Percentiles rank a stretch among this genome's conserved stretches.
These are phyloP conservation scores for Ibycter americanus DNA, from an alignment of 2,797 vertebrate genomes.

Conservation along the genomic window DNA sequence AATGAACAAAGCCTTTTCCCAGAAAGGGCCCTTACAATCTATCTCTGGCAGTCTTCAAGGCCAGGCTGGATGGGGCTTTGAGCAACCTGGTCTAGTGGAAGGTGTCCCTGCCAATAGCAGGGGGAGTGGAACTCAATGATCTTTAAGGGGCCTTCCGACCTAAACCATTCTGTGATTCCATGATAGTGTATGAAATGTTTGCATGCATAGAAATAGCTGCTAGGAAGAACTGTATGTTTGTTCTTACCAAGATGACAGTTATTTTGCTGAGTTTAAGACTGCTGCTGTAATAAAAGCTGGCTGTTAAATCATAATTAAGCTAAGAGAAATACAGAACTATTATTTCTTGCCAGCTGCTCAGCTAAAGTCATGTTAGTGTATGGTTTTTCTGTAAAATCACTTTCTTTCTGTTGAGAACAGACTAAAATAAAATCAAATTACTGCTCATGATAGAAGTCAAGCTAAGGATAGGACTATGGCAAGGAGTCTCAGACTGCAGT, in stretches of 20 bases:
- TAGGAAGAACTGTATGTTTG: neutral
- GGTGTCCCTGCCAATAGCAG: too few relatives aligned
- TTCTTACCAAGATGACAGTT: neutral
- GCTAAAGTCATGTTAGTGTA: neutral
- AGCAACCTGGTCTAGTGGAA: too few relatives aligned
- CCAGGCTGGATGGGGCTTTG: too few relatives aligned
- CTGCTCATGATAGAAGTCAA: neutral
- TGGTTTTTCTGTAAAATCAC: neutral
- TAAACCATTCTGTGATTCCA: too few relatives aligned
- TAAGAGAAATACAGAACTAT: slow-evolving; percentile 1
- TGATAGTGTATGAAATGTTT: neutral
- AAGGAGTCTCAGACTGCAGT: neutral
- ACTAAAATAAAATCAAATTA: neutral
- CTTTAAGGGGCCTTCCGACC: too few relatives aligned
- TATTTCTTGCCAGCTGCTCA: neutral
- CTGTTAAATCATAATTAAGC: neutral
- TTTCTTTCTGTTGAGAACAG: neutral
- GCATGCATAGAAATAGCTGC: neutral
- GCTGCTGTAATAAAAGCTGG: neutral
- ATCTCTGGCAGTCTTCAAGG: too few relatives aligned
- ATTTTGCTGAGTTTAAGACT: neutral
- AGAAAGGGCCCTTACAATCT: too few relatives aligned
- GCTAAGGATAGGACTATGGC: neutral
- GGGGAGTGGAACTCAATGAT: too few relatives aligned
- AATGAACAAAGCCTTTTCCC: too few relatives aligned